Conservation (phyloP, 2,797 vertebrate species). For the Chelon auratus region DNA sequence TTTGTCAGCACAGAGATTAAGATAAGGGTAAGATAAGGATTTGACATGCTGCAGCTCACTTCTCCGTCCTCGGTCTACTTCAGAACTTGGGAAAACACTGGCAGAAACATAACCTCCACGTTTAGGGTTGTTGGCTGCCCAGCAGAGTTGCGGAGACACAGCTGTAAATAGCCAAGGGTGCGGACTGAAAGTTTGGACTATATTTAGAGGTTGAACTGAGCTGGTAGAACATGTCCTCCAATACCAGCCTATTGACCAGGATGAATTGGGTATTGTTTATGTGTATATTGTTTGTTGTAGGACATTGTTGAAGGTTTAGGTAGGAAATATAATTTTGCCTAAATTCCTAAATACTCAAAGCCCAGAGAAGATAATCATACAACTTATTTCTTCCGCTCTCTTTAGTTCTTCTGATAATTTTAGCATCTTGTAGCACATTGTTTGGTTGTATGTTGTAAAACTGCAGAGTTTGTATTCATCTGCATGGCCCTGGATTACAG, state of each 20-base stretch:
- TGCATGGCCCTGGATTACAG: too few relatives aligned
- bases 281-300: neutral
- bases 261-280: slow-evolving; percentile 27
- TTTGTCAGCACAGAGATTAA: neutral
- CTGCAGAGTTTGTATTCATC: neutral
- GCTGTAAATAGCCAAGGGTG: slow-evolving; percentile 81
- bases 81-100: slow-evolving; percentile 22
- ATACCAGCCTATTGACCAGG: slow-evolving; percentile 47
- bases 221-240: slow-evolving; percentile 56
- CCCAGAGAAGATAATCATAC: neutral
- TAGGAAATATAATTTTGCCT: too few relatives aligned
- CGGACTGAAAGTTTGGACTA: slow-evolving; percentile 77
- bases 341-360: neutral
- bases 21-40: neutral
- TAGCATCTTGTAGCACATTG: neutral
- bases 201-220: slow-evolving; percentile 77
- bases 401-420: neutral
- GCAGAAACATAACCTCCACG: slow-evolving; percentile 47
- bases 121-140: slow-evolving; percentile 57
- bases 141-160: slow-evolving; percentile 58
- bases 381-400: neutral
- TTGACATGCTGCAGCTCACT: neutral
- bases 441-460: neutral
- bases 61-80: slow-evolving; percentile 12
- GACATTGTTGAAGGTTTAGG: neutral